Conservation (phyloP, 2,113 vertebrate species). For the Chauna torquata region DNA sequence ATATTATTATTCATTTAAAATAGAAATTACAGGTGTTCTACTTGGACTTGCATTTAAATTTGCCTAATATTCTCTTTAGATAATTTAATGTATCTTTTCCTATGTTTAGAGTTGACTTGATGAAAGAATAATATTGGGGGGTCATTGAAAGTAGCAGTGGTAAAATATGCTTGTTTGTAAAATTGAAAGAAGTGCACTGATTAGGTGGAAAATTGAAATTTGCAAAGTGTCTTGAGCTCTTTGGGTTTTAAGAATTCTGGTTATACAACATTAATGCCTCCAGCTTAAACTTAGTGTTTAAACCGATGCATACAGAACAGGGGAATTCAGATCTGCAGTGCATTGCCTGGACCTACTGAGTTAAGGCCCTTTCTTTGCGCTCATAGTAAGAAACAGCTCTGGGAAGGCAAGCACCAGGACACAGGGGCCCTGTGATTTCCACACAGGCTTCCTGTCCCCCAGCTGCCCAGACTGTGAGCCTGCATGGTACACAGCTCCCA, state of each 20-base stretch:
- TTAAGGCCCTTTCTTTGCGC: background rate
- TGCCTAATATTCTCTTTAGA: background rate
- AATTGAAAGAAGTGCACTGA: background rate
- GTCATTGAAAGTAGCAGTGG: background rate
- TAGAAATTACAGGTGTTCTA: background rate
- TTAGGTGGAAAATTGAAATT: background rate
- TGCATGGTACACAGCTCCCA: accelerated
- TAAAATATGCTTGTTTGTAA: background rate
- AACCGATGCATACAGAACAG: background rate
- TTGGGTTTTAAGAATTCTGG: background rate
- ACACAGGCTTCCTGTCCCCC: background rate
- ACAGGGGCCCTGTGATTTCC: background rate
- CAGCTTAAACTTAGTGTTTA: background rate
- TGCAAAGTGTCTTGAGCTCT: background rate
- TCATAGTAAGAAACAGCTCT: background rate
- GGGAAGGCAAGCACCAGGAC: background rate
- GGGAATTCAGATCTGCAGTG: background rate
- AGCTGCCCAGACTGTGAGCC: background rate
- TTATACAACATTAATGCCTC: background rate
- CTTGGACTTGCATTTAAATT: slow-evolving; percentile 12
- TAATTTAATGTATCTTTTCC: background rate
- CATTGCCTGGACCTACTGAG: background rate
- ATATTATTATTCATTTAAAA: slow-evolving; percentile 34
- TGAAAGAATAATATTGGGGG: background rate
- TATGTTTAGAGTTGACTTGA: background rate